Evolutionary conservation across 2,797 vertebrate species (phyloP).

Genomic region (Clarias laeviceps): DNA sequence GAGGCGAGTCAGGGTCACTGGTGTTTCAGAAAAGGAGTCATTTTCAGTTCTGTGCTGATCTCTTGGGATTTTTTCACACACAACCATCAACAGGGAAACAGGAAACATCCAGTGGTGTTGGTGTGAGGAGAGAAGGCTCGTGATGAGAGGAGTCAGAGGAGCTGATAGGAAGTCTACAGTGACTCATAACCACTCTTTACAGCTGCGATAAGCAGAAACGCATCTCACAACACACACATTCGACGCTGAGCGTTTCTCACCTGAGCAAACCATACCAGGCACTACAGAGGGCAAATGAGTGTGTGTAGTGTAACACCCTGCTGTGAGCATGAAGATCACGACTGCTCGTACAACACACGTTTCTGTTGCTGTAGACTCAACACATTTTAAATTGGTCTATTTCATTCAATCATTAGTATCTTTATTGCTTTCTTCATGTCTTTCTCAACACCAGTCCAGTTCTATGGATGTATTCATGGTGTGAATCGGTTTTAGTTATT

Average conservation of each 20-base stretch:
- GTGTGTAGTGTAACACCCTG: not conserved
- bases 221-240: not conserved
- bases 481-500: too few species aligned
- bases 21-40: too few species aligned
- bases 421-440: too few species aligned
- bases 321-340: not conserved
- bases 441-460: too few species aligned
- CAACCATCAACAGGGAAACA: not conserved
- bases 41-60: not conserved
- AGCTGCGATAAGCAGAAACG: not conserved
- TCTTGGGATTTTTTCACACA: not conserved
- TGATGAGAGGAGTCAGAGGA: not conserved
- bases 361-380: not conserved
- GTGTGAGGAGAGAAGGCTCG: too few species aligned
- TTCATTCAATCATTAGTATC: not conserved
- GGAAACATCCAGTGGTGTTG: not conserved
- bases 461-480: too few species aligned
- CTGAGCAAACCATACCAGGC: not conserved
- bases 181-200: too few species aligned
- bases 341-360: not conserved
- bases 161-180: too few species aligned
- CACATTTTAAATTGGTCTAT: not conserved
- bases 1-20: not conserved
- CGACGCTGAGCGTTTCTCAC: too few species aligned
- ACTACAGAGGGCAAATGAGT: not conserved